phyloP scores from a whole-genome alignment of 2,888 invertebrate genomes.

The Archips xylosteana region DNA sequence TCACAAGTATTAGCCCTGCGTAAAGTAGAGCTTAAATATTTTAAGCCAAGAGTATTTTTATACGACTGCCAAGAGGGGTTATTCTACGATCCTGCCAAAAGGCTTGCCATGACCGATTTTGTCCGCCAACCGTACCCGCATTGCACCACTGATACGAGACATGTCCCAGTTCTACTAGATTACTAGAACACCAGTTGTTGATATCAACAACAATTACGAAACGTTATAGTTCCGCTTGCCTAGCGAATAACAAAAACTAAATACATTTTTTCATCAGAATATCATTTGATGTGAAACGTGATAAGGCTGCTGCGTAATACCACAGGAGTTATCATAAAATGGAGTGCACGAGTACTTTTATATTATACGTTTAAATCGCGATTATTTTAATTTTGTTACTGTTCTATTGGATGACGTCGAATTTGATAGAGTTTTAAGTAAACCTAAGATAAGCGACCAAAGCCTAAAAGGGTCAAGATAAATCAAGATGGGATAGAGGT shows the following conservation, averaged over 20 bases:
- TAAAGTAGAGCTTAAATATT: no score
- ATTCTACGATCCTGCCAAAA: not conserved
- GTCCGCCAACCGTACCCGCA: slow-evolving; percentile 24
- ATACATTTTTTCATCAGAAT: slow-evolving; percentile 9
- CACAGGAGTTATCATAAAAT: slow-evolving; percentile 9
- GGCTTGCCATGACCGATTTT: slow-evolving; percentile 14
- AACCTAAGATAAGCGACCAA: no score
- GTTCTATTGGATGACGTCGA: no score
- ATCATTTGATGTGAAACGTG: slow-evolving; percentile 19
- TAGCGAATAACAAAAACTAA: slow-evolving; percentile 29
- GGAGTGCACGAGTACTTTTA: not conserved
- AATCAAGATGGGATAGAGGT: no score
- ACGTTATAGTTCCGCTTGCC: slow-evolving; percentile 20
- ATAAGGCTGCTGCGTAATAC: slow-evolving; percentile 16
- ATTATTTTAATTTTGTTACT: no score
- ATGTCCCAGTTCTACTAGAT: slow-evolving; percentile 31
- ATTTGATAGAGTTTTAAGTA: no score
- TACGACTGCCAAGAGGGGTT: no score
- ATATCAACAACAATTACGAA: slow-evolving; percentile 27
- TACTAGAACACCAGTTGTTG: slow-evolving; percentile 2
- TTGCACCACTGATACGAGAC: slow-evolving; percentile 25
- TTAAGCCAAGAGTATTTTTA: no score
- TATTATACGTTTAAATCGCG: not conserved
- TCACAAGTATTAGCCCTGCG: no score
- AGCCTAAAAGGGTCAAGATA: no score